Evolutionary conservation across 2,113 vertebrate species (phyloP).

Genomic region (Myiopsitta monachus): DNA sequence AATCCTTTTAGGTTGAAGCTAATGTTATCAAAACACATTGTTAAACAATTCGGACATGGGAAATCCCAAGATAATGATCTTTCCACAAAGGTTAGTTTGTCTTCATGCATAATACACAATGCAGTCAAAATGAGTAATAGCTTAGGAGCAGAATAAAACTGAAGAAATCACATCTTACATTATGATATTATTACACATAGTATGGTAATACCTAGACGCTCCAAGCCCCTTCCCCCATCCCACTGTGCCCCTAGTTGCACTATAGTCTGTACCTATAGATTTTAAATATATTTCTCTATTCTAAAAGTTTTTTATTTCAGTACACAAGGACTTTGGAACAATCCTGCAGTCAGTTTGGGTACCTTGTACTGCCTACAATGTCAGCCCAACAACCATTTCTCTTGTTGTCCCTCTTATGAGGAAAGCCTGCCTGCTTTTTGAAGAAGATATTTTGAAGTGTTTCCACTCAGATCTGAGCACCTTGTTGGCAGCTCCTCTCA

Average conservation of each 20-base stretch:
- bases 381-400: background rate
- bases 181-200: background rate
- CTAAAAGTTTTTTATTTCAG: background rate
- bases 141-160: conserved; percentile 8
- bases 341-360: background rate
- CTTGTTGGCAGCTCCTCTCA: background rate
- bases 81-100: conserved; percentile 10
- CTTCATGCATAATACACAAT: conserved; percentile 47
- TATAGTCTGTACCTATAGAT: background rate
- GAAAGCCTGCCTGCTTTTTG: background rate
- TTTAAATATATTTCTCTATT: background rate
- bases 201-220: background rate
- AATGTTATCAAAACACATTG: background rate
- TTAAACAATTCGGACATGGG: background rate
- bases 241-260: rapidly evolving
- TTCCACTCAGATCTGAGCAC: background rate
- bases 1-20: background rate
- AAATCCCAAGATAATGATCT: background rate
- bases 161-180: background rate
- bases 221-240: rapidly evolving
- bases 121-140: conserved; percentile 33
- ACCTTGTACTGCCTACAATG: background rate
- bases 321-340: background rate
- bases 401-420: background rate
- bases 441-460: background rate